A percentile compares a stretch with the other conserved stretches of the same genome.
phyloP scores from a whole-genome alignment of 1,140 invertebrate species.

The Asbolus verrucosus region DNA sequence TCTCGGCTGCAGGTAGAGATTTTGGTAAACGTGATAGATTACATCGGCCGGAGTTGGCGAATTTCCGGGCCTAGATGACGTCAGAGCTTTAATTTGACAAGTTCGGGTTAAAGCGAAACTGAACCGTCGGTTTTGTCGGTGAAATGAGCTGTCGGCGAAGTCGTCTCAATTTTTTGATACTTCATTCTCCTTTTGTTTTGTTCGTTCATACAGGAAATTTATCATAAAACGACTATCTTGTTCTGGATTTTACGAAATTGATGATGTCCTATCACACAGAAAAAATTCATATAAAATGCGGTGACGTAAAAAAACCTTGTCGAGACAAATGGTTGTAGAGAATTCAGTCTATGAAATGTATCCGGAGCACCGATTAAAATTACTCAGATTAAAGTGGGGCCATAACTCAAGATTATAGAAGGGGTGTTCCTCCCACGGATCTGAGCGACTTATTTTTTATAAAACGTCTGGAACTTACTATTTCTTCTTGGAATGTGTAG shows the following conservation, averaged over 20 bases:
- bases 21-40: conserved; percentile 12
- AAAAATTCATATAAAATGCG: conserved; percentile 9
- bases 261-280: conserved; percentile 6
- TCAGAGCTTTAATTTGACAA: conserved; percentile 26
- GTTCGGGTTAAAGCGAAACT: conserved; percentile 11
- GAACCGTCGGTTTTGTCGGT: conserved; percentile 4
- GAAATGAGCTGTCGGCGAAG: conserved; percentile 21
- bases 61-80: conserved; percentile 19
- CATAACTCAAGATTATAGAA: conserved; percentile 33
- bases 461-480: neutral
- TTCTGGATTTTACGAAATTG: conserved; percentile 7
- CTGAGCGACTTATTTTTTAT: neutral
- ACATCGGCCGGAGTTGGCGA: conserved; percentile 12
- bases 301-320: neutral
- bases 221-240: conserved; percentile 18
- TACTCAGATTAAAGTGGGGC: conserved; percentile 34
- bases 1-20: conserved; percentile 5
- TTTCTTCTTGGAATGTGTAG: neutral
- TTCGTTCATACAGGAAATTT: conserved; percentile 4
- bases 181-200: conserved; percentile 1
- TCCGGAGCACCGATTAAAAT: conserved; percentile 34
- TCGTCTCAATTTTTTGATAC: conserved; percentile 13
- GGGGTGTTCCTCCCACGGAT: neutral
- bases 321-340: conserved; percentile 29
- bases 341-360: conserved; percentile 21